Evolutionary conservation across 2,797 vertebrate species (phyloP), one percentile per base, ranked within the genome.

Genomic region (Phoebastria nigripes): DNA sequence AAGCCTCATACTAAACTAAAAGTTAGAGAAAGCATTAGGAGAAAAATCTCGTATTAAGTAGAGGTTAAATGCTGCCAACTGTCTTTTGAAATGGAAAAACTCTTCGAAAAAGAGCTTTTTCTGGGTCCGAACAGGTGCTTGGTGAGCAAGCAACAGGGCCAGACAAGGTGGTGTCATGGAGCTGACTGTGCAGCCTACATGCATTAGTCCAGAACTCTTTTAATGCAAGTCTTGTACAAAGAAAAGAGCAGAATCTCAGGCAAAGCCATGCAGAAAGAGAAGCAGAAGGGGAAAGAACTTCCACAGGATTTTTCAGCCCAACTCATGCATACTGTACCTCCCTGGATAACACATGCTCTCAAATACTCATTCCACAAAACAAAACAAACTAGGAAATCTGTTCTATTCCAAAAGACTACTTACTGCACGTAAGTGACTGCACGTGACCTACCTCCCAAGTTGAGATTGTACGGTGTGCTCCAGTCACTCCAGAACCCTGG

Each of bases 401-500:
- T 37, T 65, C 26, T 17, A 7, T 14, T 19, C 54, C 66, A 4
- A 56, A 35, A 66, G 19, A 18, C 24, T n/a, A 10, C 22, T 44
- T 9, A 8, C 22, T 47, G 63, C 74, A 15, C 1, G 0, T 5
- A 22, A 10, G 49, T 6, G 8, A 37, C 33, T 25, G 26, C 25
- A 21, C 1, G 24, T 41, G 58, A 85, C 98, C 96, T 97, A 99
- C 99, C 98, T 98, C 97, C 95, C 35, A 98, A 81, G 28, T 52
- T 97, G 89, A 99, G 97, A 42, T 97, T 82, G 51, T 98, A 92
- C 0, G 98, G 97, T 4, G 89, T 49, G 79, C 99, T 99, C 99
- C 99, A 99, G 59, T 98, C 96, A 42, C 99, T 99, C 99, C 99
- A 99, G 94, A 98, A 31, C 1, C 98, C 98, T 5, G 97, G 97